A percentile compares a stretch with the other conserved stretches of the same genome.
These are phyloP conservation scores for Trematomus bernacchii DNA, from an alignment of 2,797 vertebrate species.

Conservation along the genomic window DNA sequence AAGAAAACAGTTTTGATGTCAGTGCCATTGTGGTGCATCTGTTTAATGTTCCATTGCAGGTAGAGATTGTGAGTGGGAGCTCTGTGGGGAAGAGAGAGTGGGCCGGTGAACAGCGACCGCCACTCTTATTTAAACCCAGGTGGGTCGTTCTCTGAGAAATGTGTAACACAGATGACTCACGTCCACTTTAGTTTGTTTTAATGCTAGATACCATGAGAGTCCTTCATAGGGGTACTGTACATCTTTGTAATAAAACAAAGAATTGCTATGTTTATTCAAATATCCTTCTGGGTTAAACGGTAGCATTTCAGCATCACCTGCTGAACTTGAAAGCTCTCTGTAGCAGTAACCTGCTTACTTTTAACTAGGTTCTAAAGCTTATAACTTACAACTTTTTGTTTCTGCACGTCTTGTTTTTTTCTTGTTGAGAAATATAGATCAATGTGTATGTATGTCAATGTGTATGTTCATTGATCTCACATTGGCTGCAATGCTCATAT, in stretches of 20 bases:
- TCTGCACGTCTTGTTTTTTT: not conserved
- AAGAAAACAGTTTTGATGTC: not conserved
- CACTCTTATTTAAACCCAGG: slow-evolving; percentile 67
- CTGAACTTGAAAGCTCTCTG: slow-evolving; percentile 1
- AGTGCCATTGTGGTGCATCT: slow-evolving; percentile 8
- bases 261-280: slow-evolving; percentile 24
- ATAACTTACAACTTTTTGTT: not conserved
- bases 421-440: not conserved
- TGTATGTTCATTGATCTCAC: not conserved
- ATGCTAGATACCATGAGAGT: slow-evolving; percentile 60
- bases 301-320: slow-evolving; percentile 10
- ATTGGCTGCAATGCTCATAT: not conserved
- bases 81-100: slow-evolving; percentile 34
- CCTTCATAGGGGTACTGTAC: slow-evolving; percentile 39
- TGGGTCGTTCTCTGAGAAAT: slow-evolving; percentile 62
- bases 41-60: slow-evolving; percentile 33
- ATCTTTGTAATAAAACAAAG: slow-evolving; percentile 29
- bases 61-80: slow-evolving; percentile 55
- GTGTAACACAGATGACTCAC: slow-evolving; percentile 63
- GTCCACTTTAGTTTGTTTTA: slow-evolving; percentile 64
- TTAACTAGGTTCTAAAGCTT: not conserved
- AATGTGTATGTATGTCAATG: no score
- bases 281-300: slow-evolving; percentile 13
- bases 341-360: no score
- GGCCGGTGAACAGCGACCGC: slow-evolving; percentile 27